Evolutionary conservation across 2,888 invertebrate genomes (phyloP).

Genomic region (Oxytorus armatus): DNA sequence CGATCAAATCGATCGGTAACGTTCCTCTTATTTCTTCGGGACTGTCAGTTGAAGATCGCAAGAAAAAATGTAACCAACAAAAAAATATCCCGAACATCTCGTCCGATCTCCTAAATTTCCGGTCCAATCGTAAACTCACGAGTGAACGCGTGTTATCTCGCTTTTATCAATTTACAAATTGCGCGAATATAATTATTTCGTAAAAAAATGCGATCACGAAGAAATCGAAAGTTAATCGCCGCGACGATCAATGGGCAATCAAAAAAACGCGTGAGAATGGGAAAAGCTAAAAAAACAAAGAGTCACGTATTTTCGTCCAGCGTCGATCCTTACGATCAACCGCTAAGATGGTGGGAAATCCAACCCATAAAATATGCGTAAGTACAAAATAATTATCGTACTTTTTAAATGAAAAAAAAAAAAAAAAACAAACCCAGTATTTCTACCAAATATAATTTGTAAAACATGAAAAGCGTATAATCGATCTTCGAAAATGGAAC

Average conservation of each 20-base stretch:
- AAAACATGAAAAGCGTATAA: slow-evolving; percentile 14
- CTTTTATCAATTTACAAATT: not conserved
- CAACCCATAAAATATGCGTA: slow-evolving; percentile 73
- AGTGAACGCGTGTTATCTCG: not conserved
- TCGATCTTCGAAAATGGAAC: slow-evolving; percentile 52
- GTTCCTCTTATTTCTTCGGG: not conserved
- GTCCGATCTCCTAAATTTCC: slow-evolving; percentile 34
- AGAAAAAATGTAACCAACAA: slow-evolving; percentile 56
- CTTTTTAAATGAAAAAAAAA: not conserved
- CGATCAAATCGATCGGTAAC: not conserved
- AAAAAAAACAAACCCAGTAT: not conserved
- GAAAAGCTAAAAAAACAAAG: slow-evolving; percentile 38
- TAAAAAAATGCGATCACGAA: slow-evolving; percentile 10
- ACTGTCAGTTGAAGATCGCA: slow-evolving; percentile 17
- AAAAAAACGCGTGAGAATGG: slow-evolving; percentile 42
- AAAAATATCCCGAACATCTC: not conserved
- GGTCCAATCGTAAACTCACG: slow-evolving; percentile 17
- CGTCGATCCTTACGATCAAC: slow-evolving; percentile 68
- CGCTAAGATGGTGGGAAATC: slow-evolving; percentile 71
- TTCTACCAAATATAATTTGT: not conserved
- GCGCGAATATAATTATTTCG: not conserved
- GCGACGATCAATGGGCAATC: not conserved
- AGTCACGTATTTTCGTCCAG: slow-evolving; percentile 60
- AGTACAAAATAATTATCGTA: slow-evolving; percentile 58
- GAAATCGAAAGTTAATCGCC: slow-evolving; percentile 4